Conservation (phyloP, 2,797 vertebrate genomes). For the Labroides dimidiatus region DNA sequence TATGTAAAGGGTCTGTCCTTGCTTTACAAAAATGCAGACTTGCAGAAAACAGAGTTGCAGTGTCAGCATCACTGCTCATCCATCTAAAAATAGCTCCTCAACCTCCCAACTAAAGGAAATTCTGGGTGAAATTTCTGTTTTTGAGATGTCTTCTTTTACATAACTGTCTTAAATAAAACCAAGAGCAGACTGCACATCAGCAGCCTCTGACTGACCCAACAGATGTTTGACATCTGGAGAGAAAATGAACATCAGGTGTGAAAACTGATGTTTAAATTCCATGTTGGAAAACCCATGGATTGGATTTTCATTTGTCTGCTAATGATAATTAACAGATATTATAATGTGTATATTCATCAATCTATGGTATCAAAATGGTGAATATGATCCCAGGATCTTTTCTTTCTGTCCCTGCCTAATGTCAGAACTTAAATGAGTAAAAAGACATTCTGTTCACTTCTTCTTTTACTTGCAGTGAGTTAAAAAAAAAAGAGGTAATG, state of each 20-base stretch:
- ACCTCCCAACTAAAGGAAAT: not conserved
- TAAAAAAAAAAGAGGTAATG: no score
- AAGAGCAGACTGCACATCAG: not conserved
- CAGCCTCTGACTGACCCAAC: not conserved
- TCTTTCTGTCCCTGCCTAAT: no score
- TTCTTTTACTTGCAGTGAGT: no score
- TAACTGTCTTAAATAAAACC: not conserved
- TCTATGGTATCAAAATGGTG: no score
- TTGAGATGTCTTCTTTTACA: not conserved
- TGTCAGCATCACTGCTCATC: not conserved
- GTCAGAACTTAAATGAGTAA: no score
- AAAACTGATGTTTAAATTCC: rapidly evolving
- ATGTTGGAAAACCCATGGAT: not conserved
- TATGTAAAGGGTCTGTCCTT: not conserved
- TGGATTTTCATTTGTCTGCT: no score
- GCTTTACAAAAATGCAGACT: not conserved
- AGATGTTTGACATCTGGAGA: conserved; percentile 12
- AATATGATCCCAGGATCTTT: no score
- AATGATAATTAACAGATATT: no score
- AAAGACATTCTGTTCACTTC: no score
- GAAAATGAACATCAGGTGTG: not conserved
- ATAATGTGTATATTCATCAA: no score
- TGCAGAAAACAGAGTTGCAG: conserved; percentile 11
- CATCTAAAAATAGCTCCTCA: not conserved
- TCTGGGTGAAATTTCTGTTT: not conserved